phyloP scores from a whole-genome alignment of 2,113 vertebrate genomes.

The Narcine bancroftii region DNA sequence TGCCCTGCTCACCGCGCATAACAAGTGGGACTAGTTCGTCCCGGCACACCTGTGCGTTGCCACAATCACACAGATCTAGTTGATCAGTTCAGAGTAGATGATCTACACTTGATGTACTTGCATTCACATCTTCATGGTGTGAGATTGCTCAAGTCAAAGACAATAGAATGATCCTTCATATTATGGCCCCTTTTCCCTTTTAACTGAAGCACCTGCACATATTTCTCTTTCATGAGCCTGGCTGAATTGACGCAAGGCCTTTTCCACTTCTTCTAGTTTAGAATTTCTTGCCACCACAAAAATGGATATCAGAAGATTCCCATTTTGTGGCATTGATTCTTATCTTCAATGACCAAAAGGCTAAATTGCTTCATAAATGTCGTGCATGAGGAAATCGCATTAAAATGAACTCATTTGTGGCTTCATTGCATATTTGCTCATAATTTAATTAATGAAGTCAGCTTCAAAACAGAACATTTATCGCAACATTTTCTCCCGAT shows the following conservation, averaged over 20 bases:
- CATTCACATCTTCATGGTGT: too few relatives aligned
- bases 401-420: not conserved
- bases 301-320: not conserved
- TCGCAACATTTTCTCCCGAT: not conserved
- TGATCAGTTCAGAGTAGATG: too few relatives aligned
- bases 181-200: too few relatives aligned
- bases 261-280: not conserved
- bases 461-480: not conserved
- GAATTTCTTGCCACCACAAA: not conserved
- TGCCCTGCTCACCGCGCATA: too few relatives aligned
- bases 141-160: too few relatives aligned
- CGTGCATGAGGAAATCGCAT: not conserved
- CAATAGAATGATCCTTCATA: too few relatives aligned
- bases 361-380: not conserved
- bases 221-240: not conserved
- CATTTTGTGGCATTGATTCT: not conserved
- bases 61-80: too few relatives aligned
- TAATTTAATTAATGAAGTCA: not conserved
- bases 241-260: not conserved
- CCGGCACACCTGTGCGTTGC: too few relatives aligned
- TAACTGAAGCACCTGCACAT: not conserved
- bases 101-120: too few relatives aligned
- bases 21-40: too few relatives aligned
- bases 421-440: not conserved
- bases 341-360: not conserved